phyloP scores from a whole-genome alignment of 2,113 vertebrate species.

The Chaetops frenatus region DNA sequence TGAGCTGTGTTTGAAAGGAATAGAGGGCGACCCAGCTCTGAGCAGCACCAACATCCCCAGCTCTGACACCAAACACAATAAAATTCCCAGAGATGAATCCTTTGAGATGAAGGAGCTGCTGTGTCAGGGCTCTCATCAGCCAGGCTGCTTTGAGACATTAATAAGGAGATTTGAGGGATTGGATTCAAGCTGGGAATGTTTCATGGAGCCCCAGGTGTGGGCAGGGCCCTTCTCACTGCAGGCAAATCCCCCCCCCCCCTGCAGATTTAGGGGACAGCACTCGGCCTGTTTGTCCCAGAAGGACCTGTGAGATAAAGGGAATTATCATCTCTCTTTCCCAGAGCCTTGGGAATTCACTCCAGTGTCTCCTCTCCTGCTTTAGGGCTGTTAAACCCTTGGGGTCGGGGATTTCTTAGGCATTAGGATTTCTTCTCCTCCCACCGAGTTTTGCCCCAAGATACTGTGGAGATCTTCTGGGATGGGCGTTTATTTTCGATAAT shows the following conservation, averaged over 20 bases:
- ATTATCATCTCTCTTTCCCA: background rate
- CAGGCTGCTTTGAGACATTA: background rate
- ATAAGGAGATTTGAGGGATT: background rate
- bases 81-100: background rate
- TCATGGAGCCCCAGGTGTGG: background rate
- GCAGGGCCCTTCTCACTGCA: background rate
- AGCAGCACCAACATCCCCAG: background rate
- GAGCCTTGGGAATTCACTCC: background rate
- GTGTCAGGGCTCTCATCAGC: background rate
- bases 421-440: accelerated
- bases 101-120: background rate
- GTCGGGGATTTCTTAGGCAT: background rate
- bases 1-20: background rate
- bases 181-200: background rate
- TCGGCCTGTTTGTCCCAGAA: background rate
- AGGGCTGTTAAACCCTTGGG: background rate
- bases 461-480: background rate
- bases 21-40: background rate
- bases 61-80: accelerated
- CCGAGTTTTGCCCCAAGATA: background rate
- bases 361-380: background rate
- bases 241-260: background rate
- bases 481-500: background rate
- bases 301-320: no score
- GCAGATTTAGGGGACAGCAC: background rate